A percentile compares a stretch with the other conserved stretches of the same genome.
Evolutionary conservation across 2,888 invertebrate species (phyloP).

Genomic region (Thera obeliscata): DNA sequence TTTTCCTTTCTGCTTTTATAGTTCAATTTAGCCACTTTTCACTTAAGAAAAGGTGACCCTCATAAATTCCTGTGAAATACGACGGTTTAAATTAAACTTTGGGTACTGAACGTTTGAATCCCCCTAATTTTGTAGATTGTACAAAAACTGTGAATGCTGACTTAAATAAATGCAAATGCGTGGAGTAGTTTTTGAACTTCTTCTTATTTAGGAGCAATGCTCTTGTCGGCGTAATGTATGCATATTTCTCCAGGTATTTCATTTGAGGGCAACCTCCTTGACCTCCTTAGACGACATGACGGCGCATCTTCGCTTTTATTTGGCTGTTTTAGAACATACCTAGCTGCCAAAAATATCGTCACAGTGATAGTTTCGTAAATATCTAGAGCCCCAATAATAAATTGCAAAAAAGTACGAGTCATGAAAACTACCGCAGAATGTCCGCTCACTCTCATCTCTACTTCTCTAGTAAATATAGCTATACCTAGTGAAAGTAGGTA

Average conservation of each 20-base stretch:
- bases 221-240: background rate
- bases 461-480: slow-evolving; percentile 18
- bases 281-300: background rate
- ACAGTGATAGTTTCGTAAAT: too few relatives aligned
- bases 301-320: background rate
- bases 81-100: slow-evolving; percentile 26
- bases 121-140: slow-evolving; percentile 17
- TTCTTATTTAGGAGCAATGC: too few relatives aligned
- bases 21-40: slow-evolving; percentile 25
- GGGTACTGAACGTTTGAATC: slow-evolving; percentile 26
- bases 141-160: slow-evolving; percentile 7
- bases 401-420: slow-evolving; percentile 19
- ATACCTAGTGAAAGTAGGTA: slow-evolving; percentile 33
- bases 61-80: slow-evolving; percentile 25
- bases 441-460: slow-evolving; percentile 20
- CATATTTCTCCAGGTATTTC: too few relatives aligned
- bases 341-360: too few relatives aligned
- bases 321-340: too few relatives aligned
- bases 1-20: slow-evolving; percentile 31
- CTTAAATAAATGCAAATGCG: slow-evolving; percentile 13
- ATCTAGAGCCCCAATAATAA: background rate
- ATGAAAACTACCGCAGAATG: slow-evolving; percentile 13
- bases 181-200: background rate
- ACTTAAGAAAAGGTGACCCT: slow-evolving; percentile 25
- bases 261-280: too few relatives aligned